Evolutionary conservation across 2,888 invertebrate genomes (phyloP).

Genomic region (Mythimna albipuncta): DNA sequence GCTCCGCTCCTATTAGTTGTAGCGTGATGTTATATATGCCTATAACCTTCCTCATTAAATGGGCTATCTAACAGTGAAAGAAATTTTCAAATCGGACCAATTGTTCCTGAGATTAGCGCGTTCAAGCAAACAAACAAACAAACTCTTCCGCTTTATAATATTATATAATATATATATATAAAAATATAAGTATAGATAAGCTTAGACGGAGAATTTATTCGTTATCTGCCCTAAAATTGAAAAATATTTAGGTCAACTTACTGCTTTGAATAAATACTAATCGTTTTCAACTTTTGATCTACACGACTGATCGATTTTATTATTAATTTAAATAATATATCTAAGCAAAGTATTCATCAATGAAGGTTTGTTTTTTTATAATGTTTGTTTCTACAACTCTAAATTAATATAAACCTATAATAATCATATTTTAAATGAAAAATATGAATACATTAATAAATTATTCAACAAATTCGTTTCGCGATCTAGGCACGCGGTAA

Average conservation of each 20-base stretch:
- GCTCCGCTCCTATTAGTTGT: too few relatives aligned
- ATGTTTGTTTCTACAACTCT: slow-evolving; percentile 45
- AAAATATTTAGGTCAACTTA: not conserved
- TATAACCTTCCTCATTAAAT: too few relatives aligned
- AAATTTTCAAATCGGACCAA: too few relatives aligned
- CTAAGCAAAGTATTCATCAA: slow-evolving; percentile 28
- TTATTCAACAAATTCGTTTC: slow-evolving; percentile 54
- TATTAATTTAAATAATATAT: slow-evolving; percentile 12
- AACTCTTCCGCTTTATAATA: too few relatives aligned
- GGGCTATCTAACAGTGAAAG: too few relatives aligned
- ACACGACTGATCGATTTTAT: too few relatives aligned
- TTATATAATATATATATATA: too few relatives aligned
- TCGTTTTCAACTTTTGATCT: not conserved
- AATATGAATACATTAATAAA: slow-evolving; percentile 63
- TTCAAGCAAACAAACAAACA: too few relatives aligned
- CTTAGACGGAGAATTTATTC: too few relatives aligned
- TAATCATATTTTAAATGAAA: slow-evolving; percentile 59
- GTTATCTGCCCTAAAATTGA: not conserved
- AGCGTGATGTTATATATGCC: too few relatives aligned
- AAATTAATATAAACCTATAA: slow-evolving; percentile 50
- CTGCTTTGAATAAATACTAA: not conserved
- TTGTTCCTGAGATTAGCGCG: too few relatives aligned
- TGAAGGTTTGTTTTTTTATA: slow-evolving; percentile 25
- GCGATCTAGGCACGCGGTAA: slow-evolving; percentile 49
- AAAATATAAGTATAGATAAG: too few relatives aligned